Conservation (phyloP, 2,797 vertebrate species). For the Mormyrus hasselquistii region DNA sequence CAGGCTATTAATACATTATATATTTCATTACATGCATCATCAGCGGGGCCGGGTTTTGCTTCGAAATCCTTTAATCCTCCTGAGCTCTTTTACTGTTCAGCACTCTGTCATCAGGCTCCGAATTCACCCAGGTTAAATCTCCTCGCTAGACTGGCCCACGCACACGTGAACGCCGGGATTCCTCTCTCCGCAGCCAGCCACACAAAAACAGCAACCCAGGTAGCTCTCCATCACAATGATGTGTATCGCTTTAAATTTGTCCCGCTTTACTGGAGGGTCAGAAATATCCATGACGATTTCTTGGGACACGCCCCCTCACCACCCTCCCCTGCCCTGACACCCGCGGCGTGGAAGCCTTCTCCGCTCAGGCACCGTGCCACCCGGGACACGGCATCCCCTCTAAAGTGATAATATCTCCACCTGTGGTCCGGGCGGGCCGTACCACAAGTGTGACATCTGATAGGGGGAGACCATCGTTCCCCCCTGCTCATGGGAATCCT, state of each 20-base stretch:
- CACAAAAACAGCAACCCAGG: neutral
- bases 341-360: neutral
- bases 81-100: conserved; percentile 29
- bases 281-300: neutral
- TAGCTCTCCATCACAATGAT: neutral
- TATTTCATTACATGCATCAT: conserved; percentile 43
- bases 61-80: conserved; percentile 43
- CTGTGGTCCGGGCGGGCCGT: neutral
- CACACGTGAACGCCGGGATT: neutral
- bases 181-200: no score
- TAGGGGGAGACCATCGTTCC: neutral
- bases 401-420: neutral
- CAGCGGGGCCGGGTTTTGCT: conserved; percentile 27
- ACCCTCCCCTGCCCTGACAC: neutral
- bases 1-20: conserved; percentile 39
- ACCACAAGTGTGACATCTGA: neutral
- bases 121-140: conserved; percentile 20
- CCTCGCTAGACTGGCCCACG: conserved; percentile 15
- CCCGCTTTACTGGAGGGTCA: neutral
- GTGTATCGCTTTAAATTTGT: neutral
- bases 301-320: neutral
- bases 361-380: neutral
- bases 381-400: neutral
- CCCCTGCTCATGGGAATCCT: neutral
- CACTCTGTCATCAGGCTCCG: conserved; percentile 9